Conservation (phyloP, 2,113 vertebrate species). For the Hippocampus abdominalis region DNA sequence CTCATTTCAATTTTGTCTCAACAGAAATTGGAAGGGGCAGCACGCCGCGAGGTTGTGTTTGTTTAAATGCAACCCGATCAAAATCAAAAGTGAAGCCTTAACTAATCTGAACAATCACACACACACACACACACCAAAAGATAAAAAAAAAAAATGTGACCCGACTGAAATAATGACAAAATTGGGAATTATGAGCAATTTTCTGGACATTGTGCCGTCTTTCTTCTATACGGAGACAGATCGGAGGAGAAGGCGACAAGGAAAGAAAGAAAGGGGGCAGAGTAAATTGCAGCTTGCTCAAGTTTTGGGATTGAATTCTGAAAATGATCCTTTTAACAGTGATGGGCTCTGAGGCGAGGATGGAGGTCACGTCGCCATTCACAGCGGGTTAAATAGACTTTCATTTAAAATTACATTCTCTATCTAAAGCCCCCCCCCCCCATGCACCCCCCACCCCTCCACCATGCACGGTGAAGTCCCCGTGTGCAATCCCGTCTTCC, state of each 20-base stretch:
- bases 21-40: neutral
- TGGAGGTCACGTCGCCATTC: slow-evolving; percentile 70
- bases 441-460: neutral
- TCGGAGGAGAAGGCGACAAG: slow-evolving; percentile 34
- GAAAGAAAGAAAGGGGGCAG: slow-evolving; percentile 31
- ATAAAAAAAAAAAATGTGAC: slow-evolving; percentile 29
- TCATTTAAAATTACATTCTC: slow-evolving; percentile 79
- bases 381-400: slow-evolving; percentile 79
- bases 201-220: slow-evolving; percentile 46
- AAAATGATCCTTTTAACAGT: slow-evolving; percentile 80
- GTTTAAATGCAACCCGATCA: neutral
- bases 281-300: slow-evolving; percentile 78
- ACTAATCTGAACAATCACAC: slow-evolving; percentile 34
- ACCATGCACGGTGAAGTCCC: slow-evolving; percentile 47
- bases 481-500: slow-evolving; percentile 63
- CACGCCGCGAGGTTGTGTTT: neutral
- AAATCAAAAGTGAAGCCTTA: slow-evolving; percentile 19
- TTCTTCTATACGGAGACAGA: slow-evolving; percentile 59
- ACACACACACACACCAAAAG: neutral
- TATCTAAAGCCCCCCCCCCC: slow-evolving; percentile 37
- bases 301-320: slow-evolving; percentile 80
- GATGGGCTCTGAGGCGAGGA: slow-evolving; percentile 72
- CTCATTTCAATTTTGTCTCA: neutral
- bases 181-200: slow-evolving; percentile 36
- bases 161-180: neutral